Evolutionary conservation across 2,888 invertebrate species (phyloP).

Genomic region (Xylocampa areola): DNA sequence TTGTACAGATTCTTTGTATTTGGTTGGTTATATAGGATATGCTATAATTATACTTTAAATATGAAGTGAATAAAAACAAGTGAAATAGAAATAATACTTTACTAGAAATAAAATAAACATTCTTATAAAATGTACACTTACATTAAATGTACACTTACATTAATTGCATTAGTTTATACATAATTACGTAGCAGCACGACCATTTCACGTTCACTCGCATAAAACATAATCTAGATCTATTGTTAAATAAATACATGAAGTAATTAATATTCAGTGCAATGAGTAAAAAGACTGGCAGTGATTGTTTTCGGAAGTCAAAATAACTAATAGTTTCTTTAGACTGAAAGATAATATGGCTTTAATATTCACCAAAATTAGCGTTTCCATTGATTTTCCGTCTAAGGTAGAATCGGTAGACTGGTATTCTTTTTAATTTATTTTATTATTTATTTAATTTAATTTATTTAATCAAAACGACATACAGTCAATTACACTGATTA

Average conservation of each 20-base stretch:
- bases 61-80: slow-evolving; percentile 9
- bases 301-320: slow-evolving; percentile 8
- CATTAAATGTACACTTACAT: slow-evolving; percentile 48
- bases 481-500: no score
- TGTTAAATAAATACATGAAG: slow-evolving; percentile 24
- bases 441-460: no score
- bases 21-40: no score
- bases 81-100: slow-evolving; percentile 53
- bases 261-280: slow-evolving; percentile 6
- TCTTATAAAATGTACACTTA: slow-evolving; percentile 52
- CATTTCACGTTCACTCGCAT: slow-evolving; percentile 18
- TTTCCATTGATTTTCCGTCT: no score
- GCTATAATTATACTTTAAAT: no score
- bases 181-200: slow-evolving; percentile 35
- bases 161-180: slow-evolving; percentile 45
- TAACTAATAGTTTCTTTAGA: not conserved
- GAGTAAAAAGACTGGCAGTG: slow-evolving; percentile 29
- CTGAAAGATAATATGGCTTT: no score
- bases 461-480: no score
- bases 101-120: slow-evolving; percentile 48
- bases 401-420: no score
- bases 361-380: no score
- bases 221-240: slow-evolving; percentile 41
- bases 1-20: no score
- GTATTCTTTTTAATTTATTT: no score